Base-by-base conservation (phyloP, 2,888 invertebrate species). In the Idaea straminata region DNA sequence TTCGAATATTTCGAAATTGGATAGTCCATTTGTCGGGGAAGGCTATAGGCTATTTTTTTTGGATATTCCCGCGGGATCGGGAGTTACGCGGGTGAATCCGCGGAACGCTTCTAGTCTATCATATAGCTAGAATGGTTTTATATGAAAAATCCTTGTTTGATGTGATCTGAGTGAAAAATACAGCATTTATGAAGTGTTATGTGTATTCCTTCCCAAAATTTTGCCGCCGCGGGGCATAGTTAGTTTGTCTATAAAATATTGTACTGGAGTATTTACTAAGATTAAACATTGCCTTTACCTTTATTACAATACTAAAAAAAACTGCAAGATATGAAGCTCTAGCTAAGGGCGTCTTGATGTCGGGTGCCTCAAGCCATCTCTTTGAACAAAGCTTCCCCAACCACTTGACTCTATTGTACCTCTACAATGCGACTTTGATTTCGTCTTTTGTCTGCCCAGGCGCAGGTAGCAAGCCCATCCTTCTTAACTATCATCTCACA, bases 331-430 rank as follows among this genome's bases (percentile, higher is more conserved):
- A 47, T 47, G 10, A 47, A 47, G 10, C 47, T 47, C 0, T 47
- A 60, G 13, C 36, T 63, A 34, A 61, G 38, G 10, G 13, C 57
- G 5, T 35, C 6, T 6, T 47, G 13, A 47, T 47, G 47, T 47
- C 47, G 47, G 47, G 47, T 47, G 47, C 47, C 47, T 10, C 5
- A 10, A 47, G 47, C 47, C 47, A 47, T 47, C 47, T 47, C 47
- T 10, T 47, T 47, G 47, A 47, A 47, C 47, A 47, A 47, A 47
- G 47, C 47, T 47, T 7, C 47, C 74, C 67, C 68, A 74, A 78
- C 80, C 87, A 88, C 87, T 88, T 87, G 87, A 87, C 83, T 83
- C 79, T 75, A 83, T 87, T 88, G 85, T 87, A 74, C 69, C 71
- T 58, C 65, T 72, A 88, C 85, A 87, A 88, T 82, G 77, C 78